These are phyloP conservation scores for Habroteleia sp. DNA, from an alignment of 2,888 invertebrate genomes.

Conservation along the genomic window DNA sequence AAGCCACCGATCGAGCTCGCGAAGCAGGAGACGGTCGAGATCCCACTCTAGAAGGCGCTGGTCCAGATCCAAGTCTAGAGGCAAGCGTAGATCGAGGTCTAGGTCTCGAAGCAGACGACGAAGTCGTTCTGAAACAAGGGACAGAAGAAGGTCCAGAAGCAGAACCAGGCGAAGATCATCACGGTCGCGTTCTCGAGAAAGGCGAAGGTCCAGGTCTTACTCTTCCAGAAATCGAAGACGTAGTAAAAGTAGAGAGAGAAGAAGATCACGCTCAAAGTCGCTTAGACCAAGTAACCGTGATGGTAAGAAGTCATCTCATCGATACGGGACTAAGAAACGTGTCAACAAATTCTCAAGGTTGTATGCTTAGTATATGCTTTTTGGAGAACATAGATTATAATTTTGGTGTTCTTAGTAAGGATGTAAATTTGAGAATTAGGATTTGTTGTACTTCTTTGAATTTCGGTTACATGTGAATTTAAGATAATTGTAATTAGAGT, in stretches of 20 bases:
- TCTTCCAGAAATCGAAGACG: slow-evolving; percentile 69
- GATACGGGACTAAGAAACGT: slow-evolving; percentile 77
- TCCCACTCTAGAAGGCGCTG: slow-evolving; percentile 72
- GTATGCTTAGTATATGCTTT: slow-evolving; percentile 64
- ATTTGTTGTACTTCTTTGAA: too few relatives aligned
- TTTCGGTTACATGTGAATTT: too few relatives aligned
- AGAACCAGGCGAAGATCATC: slow-evolving; percentile 69
- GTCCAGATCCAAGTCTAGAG: slow-evolving; percentile 73
- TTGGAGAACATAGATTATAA: too few relatives aligned
- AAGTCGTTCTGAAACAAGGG: slow-evolving; percentile 62
- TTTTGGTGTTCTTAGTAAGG: too few relatives aligned
- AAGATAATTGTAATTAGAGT: too few relatives aligned
- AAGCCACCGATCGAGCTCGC: slow-evolving; percentile 50
- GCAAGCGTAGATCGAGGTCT: slow-evolving; percentile 70
- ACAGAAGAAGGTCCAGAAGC: slow-evolving; percentile 68
- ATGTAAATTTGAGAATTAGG: too few relatives aligned
- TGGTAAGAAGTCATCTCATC: slow-evolving; percentile 79
- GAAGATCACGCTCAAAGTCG: slow-evolving; percentile 73
- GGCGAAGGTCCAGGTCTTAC: slow-evolving; percentile 74
- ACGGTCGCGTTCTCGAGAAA: slow-evolving; percentile 64
- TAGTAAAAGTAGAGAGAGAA: slow-evolving; percentile 71
- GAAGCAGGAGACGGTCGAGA: slow-evolving; percentile 67
- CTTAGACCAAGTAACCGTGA: slow-evolving; percentile 75
- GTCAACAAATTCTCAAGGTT: slow-evolving; percentile 67
- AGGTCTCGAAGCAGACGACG: slow-evolving; percentile 68